Evolutionary conservation across 2,888 invertebrate genomes (phyloP).

Genomic region (Alloplasta piceator): DNA sequence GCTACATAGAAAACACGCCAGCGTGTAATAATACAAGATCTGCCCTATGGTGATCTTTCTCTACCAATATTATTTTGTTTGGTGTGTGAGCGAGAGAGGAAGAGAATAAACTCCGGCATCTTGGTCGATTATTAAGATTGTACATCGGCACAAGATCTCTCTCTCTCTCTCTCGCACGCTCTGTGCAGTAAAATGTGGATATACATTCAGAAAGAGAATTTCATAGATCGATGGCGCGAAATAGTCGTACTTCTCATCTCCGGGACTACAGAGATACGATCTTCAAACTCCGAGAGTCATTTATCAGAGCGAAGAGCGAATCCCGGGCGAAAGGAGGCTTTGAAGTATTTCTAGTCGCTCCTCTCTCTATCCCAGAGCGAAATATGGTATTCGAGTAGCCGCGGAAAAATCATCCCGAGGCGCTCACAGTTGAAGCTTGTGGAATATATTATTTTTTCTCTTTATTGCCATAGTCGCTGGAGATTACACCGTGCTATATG

Average conservation of each 20-base stretch:
- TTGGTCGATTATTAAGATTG: conserved; percentile 51
- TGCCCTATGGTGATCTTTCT: conserved; percentile 50
- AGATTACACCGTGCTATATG: conserved; percentile 6
- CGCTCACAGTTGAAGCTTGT: background rate
- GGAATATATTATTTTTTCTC: background rate
- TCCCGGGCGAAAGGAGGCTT: conserved; percentile 55
- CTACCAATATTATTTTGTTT: conserved; percentile 41
- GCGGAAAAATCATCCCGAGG: background rate
- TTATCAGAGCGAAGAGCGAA: conserved; percentile 4
- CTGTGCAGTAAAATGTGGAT: background rate
- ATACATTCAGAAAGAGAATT: no score
- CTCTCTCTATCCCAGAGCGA: conserved; percentile 20
- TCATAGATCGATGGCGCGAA: no score
- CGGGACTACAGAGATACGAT: conserved; percentile 1
- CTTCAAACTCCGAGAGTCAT: conserved; percentile 4
- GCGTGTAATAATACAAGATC: no score
- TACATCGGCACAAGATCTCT: conserved; percentile 52
- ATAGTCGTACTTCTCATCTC: background rate
- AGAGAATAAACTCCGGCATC: no score
- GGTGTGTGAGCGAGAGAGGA: conserved; percentile 6
- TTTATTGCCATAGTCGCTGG: conserved; percentile 18
- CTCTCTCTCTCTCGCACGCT: no score
- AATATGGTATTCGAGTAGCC: conserved; percentile 6
- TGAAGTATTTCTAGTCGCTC: conserved; percentile 50
- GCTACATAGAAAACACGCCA: conserved; percentile 15